phyloP scores from a whole-genome alignment of 2,113 vertebrate species.

The Mastomys natalensis region DNA sequence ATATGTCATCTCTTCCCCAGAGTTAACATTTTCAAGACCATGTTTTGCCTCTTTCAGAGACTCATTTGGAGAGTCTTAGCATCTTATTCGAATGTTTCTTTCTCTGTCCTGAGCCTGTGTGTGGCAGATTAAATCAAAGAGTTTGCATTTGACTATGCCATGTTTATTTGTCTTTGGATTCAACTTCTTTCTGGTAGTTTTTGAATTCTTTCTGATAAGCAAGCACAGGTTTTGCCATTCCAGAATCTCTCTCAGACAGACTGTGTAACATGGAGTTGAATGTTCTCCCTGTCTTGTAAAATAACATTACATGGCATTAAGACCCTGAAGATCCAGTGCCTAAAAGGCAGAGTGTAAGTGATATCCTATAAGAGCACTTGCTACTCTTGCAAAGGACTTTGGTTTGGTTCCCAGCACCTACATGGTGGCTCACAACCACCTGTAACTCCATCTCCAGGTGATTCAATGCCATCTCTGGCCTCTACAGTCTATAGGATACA shows the following conservation, averaged over 20 bases:
- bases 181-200: neutral
- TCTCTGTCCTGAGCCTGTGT: neutral
- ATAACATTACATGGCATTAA: neutral
- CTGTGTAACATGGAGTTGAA: neutral
- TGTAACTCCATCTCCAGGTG: neutral
- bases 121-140: neutral
- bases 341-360: neutral
- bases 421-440: neutral
- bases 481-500: neutral
- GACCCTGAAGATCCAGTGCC: neutral
- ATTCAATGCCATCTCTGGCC: neutral
- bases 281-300: neutral
- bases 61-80: neutral
- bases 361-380: neutral
- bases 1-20: neutral
- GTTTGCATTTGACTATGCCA: neutral
- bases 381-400: neutral
- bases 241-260: neutral
- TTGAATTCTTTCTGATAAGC: neutral
- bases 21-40: neutral
- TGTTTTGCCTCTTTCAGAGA: neutral
- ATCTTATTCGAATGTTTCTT: neutral
- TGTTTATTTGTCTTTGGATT: slow-evolving; percentile 30
- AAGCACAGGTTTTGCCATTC: neutral
- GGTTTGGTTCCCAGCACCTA: neutral